Evolutionary conservation across 1,140 invertebrate species (phyloP).

Genomic region (Drosophila pandora): DNA sequence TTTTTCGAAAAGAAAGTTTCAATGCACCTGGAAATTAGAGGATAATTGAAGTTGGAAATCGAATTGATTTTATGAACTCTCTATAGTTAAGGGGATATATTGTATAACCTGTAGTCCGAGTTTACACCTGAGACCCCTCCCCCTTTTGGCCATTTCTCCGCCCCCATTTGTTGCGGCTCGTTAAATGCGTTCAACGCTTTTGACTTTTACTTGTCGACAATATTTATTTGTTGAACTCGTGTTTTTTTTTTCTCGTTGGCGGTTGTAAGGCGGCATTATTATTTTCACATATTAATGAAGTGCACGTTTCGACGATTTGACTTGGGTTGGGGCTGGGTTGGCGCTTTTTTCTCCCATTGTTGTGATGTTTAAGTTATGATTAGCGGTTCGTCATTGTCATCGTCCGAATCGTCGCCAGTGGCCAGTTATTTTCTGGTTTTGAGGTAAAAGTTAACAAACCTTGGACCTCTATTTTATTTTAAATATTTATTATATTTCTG

Average conservation of each 20-base stretch:
- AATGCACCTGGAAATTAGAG: neutral
- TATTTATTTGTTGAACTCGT: constrained; percentile 37
- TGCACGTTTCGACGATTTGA: constrained; percentile 66
- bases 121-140: neutral
- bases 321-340: constrained; percentile 9
- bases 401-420: constrained; percentile 13
- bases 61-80: neutral
- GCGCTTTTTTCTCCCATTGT: constrained; percentile 35
- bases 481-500: neutral
- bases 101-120: neutral
- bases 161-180: constrained; percentile 51
- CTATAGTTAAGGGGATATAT: neutral
- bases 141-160: neutral
- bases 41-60: neutral
- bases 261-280: constrained; percentile 42
- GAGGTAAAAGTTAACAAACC: constrained; percentile 43
- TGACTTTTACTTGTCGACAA: constrained; percentile 49
- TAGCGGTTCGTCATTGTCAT: constrained; percentile 75
- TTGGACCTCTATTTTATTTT: constrained; percentile 37
- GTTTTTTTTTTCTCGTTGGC: constrained; percentile 10
- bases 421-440: constrained; percentile 13
- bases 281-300: constrained; percentile 76
- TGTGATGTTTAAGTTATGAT: constrained; percentile 75
- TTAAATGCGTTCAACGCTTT: constrained; percentile 49
- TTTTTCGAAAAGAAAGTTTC: constrained; percentile 21